A percentile compares a stretch with the other conserved stretches of the same genome.
Conservation (phyloP, 2,113 vertebrate species). For the Pluvianellus socialis region DNA sequence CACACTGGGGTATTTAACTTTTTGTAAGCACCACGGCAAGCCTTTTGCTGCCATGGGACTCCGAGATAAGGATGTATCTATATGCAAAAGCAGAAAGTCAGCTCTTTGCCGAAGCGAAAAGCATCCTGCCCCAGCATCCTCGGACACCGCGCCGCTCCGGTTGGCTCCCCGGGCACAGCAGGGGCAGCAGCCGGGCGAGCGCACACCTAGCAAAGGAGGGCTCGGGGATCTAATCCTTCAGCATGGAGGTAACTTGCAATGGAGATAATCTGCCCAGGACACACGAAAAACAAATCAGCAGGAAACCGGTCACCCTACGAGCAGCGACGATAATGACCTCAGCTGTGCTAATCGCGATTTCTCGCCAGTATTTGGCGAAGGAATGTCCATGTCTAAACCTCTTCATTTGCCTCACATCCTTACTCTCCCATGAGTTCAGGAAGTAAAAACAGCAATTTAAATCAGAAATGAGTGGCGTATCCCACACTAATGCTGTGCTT, state of each 20-base stretch:
- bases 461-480: conserved; percentile 74
- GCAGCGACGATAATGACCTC: background rate
- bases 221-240: background rate
- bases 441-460: conserved; percentile 67
- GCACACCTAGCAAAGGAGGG: background rate
- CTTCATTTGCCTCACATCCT: conserved; percentile 64
- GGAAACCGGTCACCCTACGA: conserved; percentile 13
- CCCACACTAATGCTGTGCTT: conserved; percentile 78
- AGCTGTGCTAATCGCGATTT: conserved; percentile 56
- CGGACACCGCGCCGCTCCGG: background rate
- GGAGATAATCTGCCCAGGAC: background rate
- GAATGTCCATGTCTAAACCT: conserved; percentile 61
- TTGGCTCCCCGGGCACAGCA: background rate
- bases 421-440: conserved; percentile 65
- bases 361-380: conserved; percentile 59
- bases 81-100: background rate
- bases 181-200: background rate
- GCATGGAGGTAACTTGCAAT: background rate
- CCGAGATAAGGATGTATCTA: background rate
- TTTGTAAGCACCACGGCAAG: background rate
- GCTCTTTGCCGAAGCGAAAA: background rate
- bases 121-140: background rate
- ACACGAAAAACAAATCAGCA: background rate
- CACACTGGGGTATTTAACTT: accelerated
- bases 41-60: background rate